A percentile compares a stretch with the other conserved stretches of the same genome.
Evolutionary conservation across 2,888 invertebrate species (phyloP).

Genomic region (Slavum lentiscoides): DNA sequence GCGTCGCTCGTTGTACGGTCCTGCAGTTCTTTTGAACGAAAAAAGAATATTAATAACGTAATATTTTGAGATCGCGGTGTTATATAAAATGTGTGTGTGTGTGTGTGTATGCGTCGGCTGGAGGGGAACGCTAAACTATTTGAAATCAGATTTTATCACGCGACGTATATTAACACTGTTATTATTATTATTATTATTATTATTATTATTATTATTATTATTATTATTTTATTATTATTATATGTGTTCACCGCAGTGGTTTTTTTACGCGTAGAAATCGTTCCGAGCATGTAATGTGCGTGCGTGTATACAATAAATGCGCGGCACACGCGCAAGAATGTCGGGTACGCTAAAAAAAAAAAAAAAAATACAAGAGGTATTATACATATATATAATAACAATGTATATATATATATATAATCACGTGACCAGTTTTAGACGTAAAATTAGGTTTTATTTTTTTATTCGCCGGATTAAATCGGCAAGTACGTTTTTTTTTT

Average conservation of each 20-base stretch:
- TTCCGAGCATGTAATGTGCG: neutral
- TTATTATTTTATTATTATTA: neutral
- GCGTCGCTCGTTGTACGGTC: no score
- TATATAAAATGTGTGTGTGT: no score
- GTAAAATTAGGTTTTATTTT: constrained; percentile 36
- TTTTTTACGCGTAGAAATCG: neutral
- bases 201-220: neutral
- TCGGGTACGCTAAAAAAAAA: constrained; percentile 10
- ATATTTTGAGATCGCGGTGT: constrained; percentile 20
- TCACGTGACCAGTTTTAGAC: constrained; percentile 39
- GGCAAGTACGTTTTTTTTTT: neutral
- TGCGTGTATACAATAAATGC: neutral
- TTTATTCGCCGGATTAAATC: constrained; percentile 28
- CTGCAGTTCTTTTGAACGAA: no score
- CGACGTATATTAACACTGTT: neutral
- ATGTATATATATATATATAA: neutral
- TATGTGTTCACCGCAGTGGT: neutral
- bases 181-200: neutral
- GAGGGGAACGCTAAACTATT: constrained; percentile 8
- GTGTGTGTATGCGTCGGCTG: constrained; percentile 2
- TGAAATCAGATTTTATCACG: constrained; percentile 44
- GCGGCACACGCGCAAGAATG: neutral
- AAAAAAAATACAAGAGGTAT: no score
- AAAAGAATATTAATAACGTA: no score
- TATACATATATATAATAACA: neutral